A percentile compares a stretch with the other conserved stretches of the same genome.
Conservation (phyloP, 2,797 vertebrate species). For the Hafferia zeledoni region DNA sequence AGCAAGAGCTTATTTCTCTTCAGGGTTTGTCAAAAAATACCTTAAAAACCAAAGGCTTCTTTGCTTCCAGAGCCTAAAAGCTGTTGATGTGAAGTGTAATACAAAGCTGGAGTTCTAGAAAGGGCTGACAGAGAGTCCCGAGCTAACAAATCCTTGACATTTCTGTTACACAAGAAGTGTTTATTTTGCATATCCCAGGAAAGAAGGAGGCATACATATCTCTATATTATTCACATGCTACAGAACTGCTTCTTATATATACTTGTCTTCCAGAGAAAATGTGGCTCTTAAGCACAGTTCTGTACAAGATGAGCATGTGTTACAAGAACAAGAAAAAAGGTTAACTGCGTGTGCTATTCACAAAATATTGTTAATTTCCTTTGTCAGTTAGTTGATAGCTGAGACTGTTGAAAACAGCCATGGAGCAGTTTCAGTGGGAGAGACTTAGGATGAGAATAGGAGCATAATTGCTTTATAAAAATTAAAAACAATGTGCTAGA, state of each 20-base stretch:
- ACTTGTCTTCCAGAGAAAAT: not conserved
- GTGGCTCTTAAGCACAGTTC: not conserved
- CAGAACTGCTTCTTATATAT: not conserved
- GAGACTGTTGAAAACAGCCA: not conserved
- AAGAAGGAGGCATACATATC: not conserved
- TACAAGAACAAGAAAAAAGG: not conserved
- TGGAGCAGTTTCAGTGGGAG: not conserved
- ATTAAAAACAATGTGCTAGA: not conserved
- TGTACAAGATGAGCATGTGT: not conserved
- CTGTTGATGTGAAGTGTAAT: not conserved
- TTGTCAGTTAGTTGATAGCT: not conserved
- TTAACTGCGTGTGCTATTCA: not conserved
- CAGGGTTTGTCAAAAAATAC: not conserved
- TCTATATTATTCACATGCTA: not conserved
- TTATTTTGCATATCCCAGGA: not conserved
- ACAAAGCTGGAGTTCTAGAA: not conserved
- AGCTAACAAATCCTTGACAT: constrained; percentile 3
- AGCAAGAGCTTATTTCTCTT: not conserved
- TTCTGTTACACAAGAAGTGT: not conserved
- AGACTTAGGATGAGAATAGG: not conserved
- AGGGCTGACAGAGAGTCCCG: not conserved
- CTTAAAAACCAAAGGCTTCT: not conserved
- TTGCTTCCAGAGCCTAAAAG: not conserved
- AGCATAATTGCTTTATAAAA: not conserved
- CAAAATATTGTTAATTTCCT: not conserved